Conservation (phyloP, 2,797 vertebrate genomes). For the Nyctalus aviator region DNA sequence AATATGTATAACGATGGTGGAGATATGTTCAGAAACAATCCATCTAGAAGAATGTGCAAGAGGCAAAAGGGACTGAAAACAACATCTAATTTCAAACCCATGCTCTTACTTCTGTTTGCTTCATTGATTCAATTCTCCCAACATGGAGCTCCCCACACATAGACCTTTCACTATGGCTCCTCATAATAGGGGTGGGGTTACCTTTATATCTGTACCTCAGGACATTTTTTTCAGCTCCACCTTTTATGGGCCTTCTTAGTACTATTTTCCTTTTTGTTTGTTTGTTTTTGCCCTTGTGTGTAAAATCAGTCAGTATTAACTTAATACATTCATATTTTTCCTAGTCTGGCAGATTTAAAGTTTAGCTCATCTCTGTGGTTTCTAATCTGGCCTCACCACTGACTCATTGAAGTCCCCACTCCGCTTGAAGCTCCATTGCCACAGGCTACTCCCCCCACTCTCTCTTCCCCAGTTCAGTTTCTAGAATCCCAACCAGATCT, state of each 20-base stretch:
- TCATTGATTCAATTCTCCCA: not conserved
- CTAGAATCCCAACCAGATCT: not conserved
- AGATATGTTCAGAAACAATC: not conserved
- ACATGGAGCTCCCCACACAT: not conserved
- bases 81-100: not conserved
- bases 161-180: not conserved
- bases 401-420: not conserved
- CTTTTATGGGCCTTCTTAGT: not conserved
- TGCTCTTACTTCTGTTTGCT: not conserved
- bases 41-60: not conserved
- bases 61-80: not conserved
- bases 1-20: not conserved
- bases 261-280: not conserved
- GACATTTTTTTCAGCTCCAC: not conserved
- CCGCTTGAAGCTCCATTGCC: not conserved
- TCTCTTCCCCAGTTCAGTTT: not conserved
- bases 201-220: not conserved
- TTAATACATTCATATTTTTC: not conserved
- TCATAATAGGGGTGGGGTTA: not conserved
- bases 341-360: not conserved
- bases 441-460: not conserved
- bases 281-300: not conserved
- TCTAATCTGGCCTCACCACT: not conserved
- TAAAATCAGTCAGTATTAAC: not conserved
- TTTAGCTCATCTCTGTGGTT: not conserved